Conservation (phyloP, 2,888 invertebrate genomes). For the Pachymerium ferrugineum region DNA sequence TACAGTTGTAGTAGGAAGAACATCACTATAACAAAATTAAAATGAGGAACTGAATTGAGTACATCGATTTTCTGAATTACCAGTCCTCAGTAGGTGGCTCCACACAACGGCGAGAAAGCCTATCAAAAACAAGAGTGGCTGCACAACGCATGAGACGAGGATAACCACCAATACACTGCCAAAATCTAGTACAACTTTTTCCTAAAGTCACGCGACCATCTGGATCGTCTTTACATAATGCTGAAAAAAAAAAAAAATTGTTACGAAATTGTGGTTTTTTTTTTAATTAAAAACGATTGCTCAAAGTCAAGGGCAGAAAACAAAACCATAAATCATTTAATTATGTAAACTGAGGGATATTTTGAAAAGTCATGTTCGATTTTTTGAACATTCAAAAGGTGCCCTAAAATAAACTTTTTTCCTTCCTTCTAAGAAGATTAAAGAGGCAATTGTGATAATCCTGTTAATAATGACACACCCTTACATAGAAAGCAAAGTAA, state of each 20-base stretch:
- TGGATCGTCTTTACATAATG: constrained; percentile 82
- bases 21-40: constrained; percentile 30
- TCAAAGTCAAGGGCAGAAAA: too few relatives aligned
- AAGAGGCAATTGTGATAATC: too few relatives aligned
- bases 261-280: too few relatives aligned
- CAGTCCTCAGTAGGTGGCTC: constrained; percentile 87
- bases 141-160: constrained; percentile 84
- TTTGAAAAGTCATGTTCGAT: too few relatives aligned
- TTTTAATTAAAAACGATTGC: too few relatives aligned
- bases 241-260: constrained; percentile 53
- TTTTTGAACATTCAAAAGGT: too few relatives aligned
- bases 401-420: too few relatives aligned
- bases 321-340: too few relatives aligned
- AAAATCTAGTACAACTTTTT: constrained; percentile 87
- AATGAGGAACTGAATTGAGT: neutral
- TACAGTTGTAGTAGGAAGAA: constrained; percentile 30
- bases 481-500: too few relatives aligned
- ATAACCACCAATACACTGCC: constrained; percentile 91
- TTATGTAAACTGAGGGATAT: too few relatives aligned
- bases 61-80: constrained; percentile 17
- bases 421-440: too few relatives aligned
- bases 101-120: constrained; percentile 72
- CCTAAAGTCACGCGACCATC: constrained; percentile 86
- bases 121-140: constrained; percentile 83
- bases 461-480: too few relatives aligned